Conservation (phyloP, 2,113 vertebrate species). For the Pholis gunnellus region DNA sequence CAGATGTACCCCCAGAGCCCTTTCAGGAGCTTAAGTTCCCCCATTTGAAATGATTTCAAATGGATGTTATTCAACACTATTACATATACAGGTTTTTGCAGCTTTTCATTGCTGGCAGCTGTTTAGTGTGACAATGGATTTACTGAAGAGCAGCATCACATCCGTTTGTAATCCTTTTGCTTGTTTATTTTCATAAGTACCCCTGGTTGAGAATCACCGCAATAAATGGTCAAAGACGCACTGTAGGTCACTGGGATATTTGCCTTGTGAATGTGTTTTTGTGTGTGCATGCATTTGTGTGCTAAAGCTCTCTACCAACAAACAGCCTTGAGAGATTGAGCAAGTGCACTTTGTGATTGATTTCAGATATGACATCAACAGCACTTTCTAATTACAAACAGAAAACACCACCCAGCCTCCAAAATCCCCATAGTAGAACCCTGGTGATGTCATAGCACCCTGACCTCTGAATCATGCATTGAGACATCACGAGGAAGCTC, state of each 20-base stretch:
- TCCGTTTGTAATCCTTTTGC: not conserved
- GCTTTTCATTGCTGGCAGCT: not conserved
- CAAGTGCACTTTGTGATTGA: slow-evolving; percentile 32
- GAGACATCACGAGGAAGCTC: slow-evolving; percentile 42
- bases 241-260: not conserved
- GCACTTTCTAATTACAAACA: slow-evolving; percentile 68
- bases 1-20: not conserved
- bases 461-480: slow-evolving; percentile 65
- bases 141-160: not conserved
- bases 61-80: not conserved
- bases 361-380: slow-evolving; percentile 68
- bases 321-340: slow-evolving; percentile 29
- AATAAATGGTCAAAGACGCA: slow-evolving; percentile 3
- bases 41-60: not conserved
- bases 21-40: not conserved
- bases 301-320: slow-evolving; percentile 15
- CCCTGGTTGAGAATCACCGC: not conserved
- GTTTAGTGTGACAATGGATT: not conserved
- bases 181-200: not conserved
- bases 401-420: slow-evolving; percentile 22
- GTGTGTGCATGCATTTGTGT: not conserved
- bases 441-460: slow-evolving; percentile 70
- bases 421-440: slow-evolving; percentile 57
- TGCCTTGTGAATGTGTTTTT: not conserved
- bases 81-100: not conserved